A percentile compares a stretch with the other conserved stretches of the same genome.
Conservation (phyloP, 35 echinoderm and acorn worm genomes). For the Chiridota heheva region DNA sequence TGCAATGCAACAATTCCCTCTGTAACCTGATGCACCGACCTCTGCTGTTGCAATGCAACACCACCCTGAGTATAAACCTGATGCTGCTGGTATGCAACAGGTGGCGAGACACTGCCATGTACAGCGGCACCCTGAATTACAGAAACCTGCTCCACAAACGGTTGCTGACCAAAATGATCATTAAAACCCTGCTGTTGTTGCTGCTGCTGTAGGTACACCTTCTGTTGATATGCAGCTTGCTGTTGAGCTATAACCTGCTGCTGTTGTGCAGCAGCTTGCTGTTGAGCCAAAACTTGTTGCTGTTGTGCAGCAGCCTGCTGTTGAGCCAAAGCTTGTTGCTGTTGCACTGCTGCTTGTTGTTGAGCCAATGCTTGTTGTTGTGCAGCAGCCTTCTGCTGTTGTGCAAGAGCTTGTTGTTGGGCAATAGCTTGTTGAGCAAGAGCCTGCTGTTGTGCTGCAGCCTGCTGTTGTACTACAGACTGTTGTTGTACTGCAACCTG, state of each 20-base stretch:
- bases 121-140: background rate
- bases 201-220: constrained; percentile 25
- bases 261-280: constrained; percentile 18
- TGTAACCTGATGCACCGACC: no score
- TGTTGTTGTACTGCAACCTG: constrained; percentile 4
- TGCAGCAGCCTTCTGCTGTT: constrained; percentile 48
- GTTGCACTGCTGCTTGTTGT: constrained; percentile 40
- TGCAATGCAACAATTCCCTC: no score
- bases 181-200: constrained; percentile 10
- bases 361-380: constrained; percentile 43
- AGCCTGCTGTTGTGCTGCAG: constrained; percentile 52
- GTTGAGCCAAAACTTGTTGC: constrained; percentile 21
- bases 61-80: constrained; percentile 7
- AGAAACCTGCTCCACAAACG: constrained; percentile 41
- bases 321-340: constrained; percentile 17
- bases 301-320: constrained; percentile 15
- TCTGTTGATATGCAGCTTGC: constrained; percentile 28
- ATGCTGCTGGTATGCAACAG: constrained; percentile 24
- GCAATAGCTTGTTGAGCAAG: constrained; percentile 36
- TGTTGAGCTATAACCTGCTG: constrained; percentile 36
- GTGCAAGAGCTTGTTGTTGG: constrained; percentile 55
- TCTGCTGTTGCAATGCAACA: constrained; percentile 33
- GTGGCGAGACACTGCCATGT: constrained; percentile 32
- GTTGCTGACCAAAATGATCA: constrained; percentile 60
- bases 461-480: constrained; percentile 25